phyloP scores from a whole-genome alignment of 92 coral and sea anemone species.

The Bergia sp. region DNA sequence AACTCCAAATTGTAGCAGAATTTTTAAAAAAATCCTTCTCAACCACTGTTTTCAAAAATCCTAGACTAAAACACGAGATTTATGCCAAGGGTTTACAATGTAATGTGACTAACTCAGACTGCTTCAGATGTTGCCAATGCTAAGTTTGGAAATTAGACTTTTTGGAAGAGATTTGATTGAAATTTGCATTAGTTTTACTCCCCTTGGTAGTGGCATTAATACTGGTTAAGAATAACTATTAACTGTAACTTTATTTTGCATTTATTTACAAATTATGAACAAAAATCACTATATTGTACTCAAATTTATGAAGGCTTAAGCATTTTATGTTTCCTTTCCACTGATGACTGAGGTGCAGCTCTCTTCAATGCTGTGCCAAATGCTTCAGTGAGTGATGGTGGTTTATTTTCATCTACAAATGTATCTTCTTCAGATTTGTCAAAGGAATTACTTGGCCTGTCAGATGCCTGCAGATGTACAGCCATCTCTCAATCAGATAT shows the following conservation, averaged over 20 bases:
- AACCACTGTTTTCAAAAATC: neutral
- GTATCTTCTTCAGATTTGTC: neutral
- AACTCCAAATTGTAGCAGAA: no score
- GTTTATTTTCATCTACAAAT: neutral
- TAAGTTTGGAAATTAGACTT: neutral
- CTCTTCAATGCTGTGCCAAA: neutral
- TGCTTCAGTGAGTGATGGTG: neutral
- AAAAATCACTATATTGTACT: neutral
- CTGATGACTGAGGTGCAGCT: neutral
- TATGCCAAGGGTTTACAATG: neutral
- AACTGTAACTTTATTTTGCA: neutral
- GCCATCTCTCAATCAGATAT: neutral
- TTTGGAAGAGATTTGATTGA: neutral
- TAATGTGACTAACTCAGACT: neutral
- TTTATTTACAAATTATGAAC: neutral
- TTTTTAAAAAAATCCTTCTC: neutral
- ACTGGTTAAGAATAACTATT: no score
- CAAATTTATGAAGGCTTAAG: slow-evolving; percentile 1
- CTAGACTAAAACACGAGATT: neutral
- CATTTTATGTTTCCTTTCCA: slow-evolving; percentile 20
- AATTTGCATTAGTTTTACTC: neutral
- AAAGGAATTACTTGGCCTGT: slow-evolving; percentile 5
- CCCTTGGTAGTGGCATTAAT: neutral
- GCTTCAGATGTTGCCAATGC: neutral
- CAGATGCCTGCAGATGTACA: neutral